Evolutionary conservation across 2,797 vertebrate genomes (phyloP).

Genomic region (Notolabrus celidotus): DNA sequence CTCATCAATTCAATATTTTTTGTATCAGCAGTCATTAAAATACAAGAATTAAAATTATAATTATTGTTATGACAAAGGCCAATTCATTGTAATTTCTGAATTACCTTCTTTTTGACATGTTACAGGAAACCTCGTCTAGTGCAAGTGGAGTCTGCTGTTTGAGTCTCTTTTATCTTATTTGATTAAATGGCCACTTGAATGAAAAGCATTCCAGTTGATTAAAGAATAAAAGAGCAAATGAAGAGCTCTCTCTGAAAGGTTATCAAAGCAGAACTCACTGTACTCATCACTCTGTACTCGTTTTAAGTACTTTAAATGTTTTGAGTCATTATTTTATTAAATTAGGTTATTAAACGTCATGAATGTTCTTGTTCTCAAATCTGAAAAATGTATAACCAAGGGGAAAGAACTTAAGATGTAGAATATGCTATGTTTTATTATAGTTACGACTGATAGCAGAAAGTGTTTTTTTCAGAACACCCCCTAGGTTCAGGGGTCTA

Average conservation of each 20-base stretch:
- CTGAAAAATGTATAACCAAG: neutral
- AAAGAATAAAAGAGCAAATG: slow-evolving; percentile 63
- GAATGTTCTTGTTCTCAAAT: neutral
- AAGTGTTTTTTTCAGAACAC: too few species aligned
- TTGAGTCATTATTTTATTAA: slow-evolving; percentile 9
- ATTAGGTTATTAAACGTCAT: slow-evolving; percentile 1
- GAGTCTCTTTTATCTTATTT: slow-evolving; percentile 50
- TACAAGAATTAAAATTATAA: slow-evolving; percentile 1
- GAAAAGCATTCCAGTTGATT: slow-evolving; percentile 60
- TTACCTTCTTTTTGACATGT: slow-evolving; percentile 21
- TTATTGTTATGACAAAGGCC: neutral
- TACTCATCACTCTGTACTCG: slow-evolving; percentile 10
- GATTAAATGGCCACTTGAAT: slow-evolving; percentile 69
- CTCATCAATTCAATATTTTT: neutral
- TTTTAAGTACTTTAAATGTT: slow-evolving; percentile 27
- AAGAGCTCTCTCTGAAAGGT: slow-evolving; percentile 65
- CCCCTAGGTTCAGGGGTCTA: neutral
- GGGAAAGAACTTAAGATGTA: neutral
- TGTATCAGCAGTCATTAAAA: neutral
- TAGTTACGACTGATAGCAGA: neutral
- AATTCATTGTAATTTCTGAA: slow-evolving; percentile 1
- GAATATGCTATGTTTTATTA: neutral
- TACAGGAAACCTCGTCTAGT: slow-evolving; percentile 21
- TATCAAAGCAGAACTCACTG: slow-evolving; percentile 54
- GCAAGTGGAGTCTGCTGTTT: slow-evolving; percentile 36